phyloP scores from a whole-genome alignment of 2,113 vertebrate species.

The Saccopteryx leptura region DNA sequence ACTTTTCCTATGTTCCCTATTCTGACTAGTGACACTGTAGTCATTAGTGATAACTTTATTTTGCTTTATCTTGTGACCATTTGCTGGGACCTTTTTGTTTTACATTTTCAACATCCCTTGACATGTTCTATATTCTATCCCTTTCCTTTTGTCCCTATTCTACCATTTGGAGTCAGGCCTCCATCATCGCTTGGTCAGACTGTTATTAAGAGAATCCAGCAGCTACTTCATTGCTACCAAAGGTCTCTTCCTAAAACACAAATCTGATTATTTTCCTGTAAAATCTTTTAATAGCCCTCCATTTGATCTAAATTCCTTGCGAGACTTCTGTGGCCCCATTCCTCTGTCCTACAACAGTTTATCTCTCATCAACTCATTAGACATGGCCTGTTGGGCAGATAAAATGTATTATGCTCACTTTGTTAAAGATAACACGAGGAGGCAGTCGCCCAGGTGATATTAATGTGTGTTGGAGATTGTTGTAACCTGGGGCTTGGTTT shows the following conservation, averaged over 20 bases:
- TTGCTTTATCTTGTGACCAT: not conserved
- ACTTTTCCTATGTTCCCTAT: not conserved
- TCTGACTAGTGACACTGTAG: not conserved
- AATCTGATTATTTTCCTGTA: not conserved
- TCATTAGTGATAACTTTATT: conserved; percentile 27
- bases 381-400: not conserved
- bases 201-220: not conserved
- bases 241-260: conserved; percentile 15
- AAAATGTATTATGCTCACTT: no score
- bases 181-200: not conserved
- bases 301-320: not conserved
- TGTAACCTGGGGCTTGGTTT: no score
- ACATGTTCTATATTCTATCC: not conserved
- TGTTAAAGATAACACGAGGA: no score
- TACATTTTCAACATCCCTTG: not conserved
- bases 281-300: not conserved
- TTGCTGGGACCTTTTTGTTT: not conserved
- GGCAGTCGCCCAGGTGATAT: no score
- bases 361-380: not conserved
- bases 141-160: not conserved
- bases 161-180: not conserved
- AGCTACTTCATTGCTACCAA: not conserved
- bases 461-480: no score
- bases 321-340: not conserved
- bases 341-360: not conserved